Evolutionary conservation across 1,140 invertebrate genomes (phyloP), one percentile per base, ranked within the genome.

Genomic region (Drosophila azteca): DNA sequence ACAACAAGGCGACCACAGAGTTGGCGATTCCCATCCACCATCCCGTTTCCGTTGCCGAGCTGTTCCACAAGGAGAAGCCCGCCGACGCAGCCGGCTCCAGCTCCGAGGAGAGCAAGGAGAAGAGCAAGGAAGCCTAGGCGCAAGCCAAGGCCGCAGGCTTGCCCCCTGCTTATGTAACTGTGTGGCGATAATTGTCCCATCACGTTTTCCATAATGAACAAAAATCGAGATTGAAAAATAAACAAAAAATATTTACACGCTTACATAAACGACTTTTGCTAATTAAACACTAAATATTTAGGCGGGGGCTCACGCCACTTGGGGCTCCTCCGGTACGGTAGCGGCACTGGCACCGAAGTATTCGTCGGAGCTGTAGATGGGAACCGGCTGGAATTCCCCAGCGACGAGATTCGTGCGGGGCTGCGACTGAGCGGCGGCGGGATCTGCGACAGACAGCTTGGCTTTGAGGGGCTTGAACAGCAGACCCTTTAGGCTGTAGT

Each of bases 401-500:
- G 82, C 69, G 8, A 72, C 22, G 4, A 91, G 52, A 63, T 91
- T 90, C 22, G 49, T 76, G 0, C 46, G 49, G 1, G 48, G 24
- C 39, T 67, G 70, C 0, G 48, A 24, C 13, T 29, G 22, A 1
- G 41, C 26, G 13, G 7, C 49, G 0, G 39, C 5, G 6, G 67
- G 2, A 11, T 87, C 85, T 5, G 71, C 11, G 22, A 68, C 50
- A 9, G 48, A 41, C 7, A 81, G 50, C 48, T 85, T 83, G 6
- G 89, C 76, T 44, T 76, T 79, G 0, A 91, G 49, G 0, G 90
- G 90, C 44, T 91, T 91, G 1, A 91, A 26, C 0, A 91, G 52
- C 3, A 91, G 52, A 5, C 90, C 90, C 48, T 79, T 90, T 2
- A 91, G 55, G 41, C 90, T 91, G 48, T 90, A 90, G 29, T 91